Base-by-base conservation (phyloP, 2,113 vertebrate genomes). In the Garra rufa region DNA sequence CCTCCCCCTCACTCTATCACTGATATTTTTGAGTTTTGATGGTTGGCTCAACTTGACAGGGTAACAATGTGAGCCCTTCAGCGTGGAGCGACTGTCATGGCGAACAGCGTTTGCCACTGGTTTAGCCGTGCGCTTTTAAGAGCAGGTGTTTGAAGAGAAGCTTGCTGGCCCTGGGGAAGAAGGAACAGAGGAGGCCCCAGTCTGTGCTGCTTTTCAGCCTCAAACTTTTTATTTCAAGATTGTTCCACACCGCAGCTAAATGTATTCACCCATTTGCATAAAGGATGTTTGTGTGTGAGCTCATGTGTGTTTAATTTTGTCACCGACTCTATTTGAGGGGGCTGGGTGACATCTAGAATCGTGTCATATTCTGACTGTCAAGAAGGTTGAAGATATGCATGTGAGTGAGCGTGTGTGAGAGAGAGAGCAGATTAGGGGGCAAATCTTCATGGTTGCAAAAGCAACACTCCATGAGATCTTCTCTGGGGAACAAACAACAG, bases 131-230 rank as follows among this genome's bases (percentile, higher is more conserved):
- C 77, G 88, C 85, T 86, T 81, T 90, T 76, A 76, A 85, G 89
- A 92, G 91, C 90, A 92, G 89, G 89, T 88, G 88, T 91, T 92
- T 77, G 89, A 87, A 90, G 85, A 87, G 79, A 41, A 88, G 89
- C 83, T 80, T 79, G 50, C 83, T 85, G 89, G 88, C 86, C 85
- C 24, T 26, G 90, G 88, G 88, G 83, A 44, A 89, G 85, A 81
- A 83, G 85, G 80, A 86, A 76, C 82, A 85, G 78, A 89, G 85
- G 75, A 82, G 61, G 61, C 75, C 73, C 67, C 57, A 80, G 83
- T 82, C 81, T 87, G 87, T 89, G 85, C 85, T 86, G 78, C 86
- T 89, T 90, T 82, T 85, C 84, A 76, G 83, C 74, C 57, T 52
- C 85, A 81, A 84, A 85, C 34, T 46, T 83, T 85, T 91, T 90